Evolutionary conservation across 2,113 vertebrate genomes (phyloP), one percentile per base, ranked within the genome.

Genomic region (Corythaeola cristata): DNA sequence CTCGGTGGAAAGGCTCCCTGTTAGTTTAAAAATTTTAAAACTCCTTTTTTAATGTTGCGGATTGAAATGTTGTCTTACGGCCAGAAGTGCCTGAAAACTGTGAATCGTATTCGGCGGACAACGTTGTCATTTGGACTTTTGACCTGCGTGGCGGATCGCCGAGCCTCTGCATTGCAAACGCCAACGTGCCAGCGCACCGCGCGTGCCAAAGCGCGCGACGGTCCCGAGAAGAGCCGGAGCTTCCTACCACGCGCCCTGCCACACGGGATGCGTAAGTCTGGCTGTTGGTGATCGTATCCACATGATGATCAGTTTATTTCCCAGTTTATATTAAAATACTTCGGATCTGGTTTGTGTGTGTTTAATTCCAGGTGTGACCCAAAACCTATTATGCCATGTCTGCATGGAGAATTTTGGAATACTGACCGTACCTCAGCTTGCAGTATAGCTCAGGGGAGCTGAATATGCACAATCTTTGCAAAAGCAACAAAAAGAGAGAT

Each of bases 341-440:
- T 30, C 1, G 6, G n/a, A 12, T 8, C 50, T n/a, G 33, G 17
- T 64, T 50, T 18, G 12, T 1, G 37, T 20, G n/a, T 26, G 21
- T 10, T 81, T 49, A 26, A 41, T 10, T 28, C 79, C 20, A 49
- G n/a, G 13, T 9, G 35, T 17, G 62, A 45, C 22, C 10, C 63
- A 37, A 83, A 74, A 67, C 15, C 11, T 21, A 21, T 7, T 1
- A 6, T 5, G 12, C 11, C 12, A 0, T 0, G 9, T 5, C 35
- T 16, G 11, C 27, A 7, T 12, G 72, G 52, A 30, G 80, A 76
- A 64, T 2, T 1, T 5, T 1, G 58, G 62, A 22, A 45, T 13
- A 0, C 1, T 1, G 37, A 27, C 35, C 1, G 0, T 8, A 0
- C 1, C 0, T 1, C 26, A 22, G 88, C 11, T 45, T 49, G 5